Evolutionary conservation across 2,888 invertebrate species (phyloP), one percentile per base, ranked within the genome.

Genomic region (Rosalia funebris): DNA sequence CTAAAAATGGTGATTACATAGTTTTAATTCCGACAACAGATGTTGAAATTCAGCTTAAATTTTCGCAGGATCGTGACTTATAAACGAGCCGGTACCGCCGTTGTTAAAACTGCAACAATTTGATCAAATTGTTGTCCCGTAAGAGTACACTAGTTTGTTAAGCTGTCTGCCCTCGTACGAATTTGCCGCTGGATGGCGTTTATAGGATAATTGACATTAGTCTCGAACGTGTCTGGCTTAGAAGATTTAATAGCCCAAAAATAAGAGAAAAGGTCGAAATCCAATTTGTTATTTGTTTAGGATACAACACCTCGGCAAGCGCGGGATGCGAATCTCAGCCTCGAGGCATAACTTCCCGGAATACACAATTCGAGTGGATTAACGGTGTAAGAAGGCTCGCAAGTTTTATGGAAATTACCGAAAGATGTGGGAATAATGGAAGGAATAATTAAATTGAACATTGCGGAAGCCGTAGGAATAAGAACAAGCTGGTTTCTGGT

Each of bases 201-300:
- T 45, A 45, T 46, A 46, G 42, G 19, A 46, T 63, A 63, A 63
- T 60, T 60, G 63, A 60, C 55, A 54, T 57, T 56, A 57, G 55
- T 37, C 46, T 41, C 54, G 55, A 44, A 63, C 60, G 63, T 63
- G 63, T 57, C 42, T 45, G 16, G 60, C 11, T 45, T 54, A 25
- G 46, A 10, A 59, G 54, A 54, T 59, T 53, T 50, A 41, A 53
- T 53, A 37, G 59, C 12, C 11, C 10, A 17, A 42, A 53, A 53
- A 42, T 42, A 53, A 53, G 42, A 16, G 42, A 20, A 39, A 39
- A 42, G 32, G 39, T 25, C 34, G 25, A 17, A 53, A 53, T 53
- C 42, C 32, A 42, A 53, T 53, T 53, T 31, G 53, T 53, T 42
- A 12, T 53, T 42, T 53, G 42, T 42, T 52, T 32, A 41, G 42